phyloP scores from a whole-genome alignment of 2,888 invertebrate genomes.

The Microlaimidae sp. region DNA sequence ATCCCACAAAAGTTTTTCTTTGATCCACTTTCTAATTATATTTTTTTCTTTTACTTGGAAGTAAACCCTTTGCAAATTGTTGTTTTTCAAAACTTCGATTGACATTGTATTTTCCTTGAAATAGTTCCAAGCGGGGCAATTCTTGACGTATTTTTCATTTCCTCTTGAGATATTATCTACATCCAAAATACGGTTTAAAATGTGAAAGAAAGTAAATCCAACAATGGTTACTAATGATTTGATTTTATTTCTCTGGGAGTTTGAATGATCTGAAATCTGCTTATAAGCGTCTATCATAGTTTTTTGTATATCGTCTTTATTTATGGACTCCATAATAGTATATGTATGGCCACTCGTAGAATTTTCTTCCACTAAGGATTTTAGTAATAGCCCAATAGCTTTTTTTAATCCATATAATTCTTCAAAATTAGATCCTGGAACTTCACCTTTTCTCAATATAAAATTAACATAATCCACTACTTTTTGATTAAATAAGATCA shows the following conservation, averaged over 20 bases:
- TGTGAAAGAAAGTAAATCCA: conserved; percentile 35
- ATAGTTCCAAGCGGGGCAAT: conserved; percentile 26
- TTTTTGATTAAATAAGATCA: conserved; percentile 37
- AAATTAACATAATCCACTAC: conserved; percentile 36
- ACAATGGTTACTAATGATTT: conserved; percentile 28
- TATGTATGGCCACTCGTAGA: conserved; percentile 24
- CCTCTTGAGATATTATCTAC: conserved; percentile 24
- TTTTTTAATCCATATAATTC: conserved; percentile 30
- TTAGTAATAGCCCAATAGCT: conserved; percentile 31
- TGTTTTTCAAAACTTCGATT: conserved; percentile 36
- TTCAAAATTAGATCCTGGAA: conserved; percentile 27
- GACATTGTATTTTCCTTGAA: conserved; percentile 30
- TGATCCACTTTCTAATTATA: conserved; percentile 35
- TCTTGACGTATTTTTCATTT: conserved; percentile 15
- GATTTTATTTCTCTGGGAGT: not conserved
- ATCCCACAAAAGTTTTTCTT: conserved; percentile 37
- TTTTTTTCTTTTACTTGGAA: conserved; percentile 35
- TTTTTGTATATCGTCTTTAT: conserved; percentile 26
- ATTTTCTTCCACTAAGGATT: conserved; percentile 35
- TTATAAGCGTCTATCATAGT: conserved; percentile 33
- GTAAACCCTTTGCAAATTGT: conserved; percentile 35
- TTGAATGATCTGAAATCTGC: conserved; percentile 13
- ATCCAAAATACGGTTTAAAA: conserved; percentile 35
- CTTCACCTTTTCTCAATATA: conserved; percentile 31
- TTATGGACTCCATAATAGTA: conserved; percentile 33